Evolutionary conservation across 2,113 vertebrate species (phyloP).

Genomic region (Caranx melampygus): DNA sequence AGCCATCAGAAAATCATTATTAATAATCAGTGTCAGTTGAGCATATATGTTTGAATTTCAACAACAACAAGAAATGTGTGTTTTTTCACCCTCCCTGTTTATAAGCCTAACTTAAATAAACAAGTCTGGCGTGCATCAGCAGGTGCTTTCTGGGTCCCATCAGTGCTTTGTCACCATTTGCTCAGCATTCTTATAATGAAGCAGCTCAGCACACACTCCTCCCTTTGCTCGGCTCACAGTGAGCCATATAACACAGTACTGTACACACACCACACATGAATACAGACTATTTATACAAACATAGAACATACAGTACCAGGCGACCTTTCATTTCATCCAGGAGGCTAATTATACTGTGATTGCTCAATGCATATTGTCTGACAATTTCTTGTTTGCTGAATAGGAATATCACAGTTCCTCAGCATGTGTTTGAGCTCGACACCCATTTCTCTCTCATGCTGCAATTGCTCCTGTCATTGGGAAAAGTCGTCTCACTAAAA

Average conservation of each 20-base stretch:
- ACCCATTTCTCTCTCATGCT: constrained; percentile 10
- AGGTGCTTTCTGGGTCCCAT: constrained; percentile 35
- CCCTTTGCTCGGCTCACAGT: not conserved
- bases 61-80: not conserved
- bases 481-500: constrained; percentile 18
- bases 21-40: not conserved
- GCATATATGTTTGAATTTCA: not conserved
- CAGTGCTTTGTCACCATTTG: constrained; percentile 39
- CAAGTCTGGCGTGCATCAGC: constrained; percentile 32
- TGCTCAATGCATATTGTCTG: constrained; percentile 1
- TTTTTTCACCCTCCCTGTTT: not conserved
- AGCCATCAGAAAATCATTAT: not conserved
- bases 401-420: not conserved
- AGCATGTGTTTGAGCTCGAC: not conserved
- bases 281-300: not conserved
- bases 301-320: not conserved
- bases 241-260: constrained; percentile 16
- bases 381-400: constrained; percentile 5
- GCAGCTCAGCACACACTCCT: constrained; percentile 22
- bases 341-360: constrained; percentile 21
- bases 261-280: not conserved
- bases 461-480: constrained; percentile 21
- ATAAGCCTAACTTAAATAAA: constrained; percentile 14
- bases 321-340: constrained; percentile 4
- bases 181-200: constrained; percentile 67